Percentiles rank a stretch among this genome's conserved stretches.
Evolutionary conservation across 2,888 invertebrate species (phyloP).

Genomic region (Diarsia brunnea): DNA sequence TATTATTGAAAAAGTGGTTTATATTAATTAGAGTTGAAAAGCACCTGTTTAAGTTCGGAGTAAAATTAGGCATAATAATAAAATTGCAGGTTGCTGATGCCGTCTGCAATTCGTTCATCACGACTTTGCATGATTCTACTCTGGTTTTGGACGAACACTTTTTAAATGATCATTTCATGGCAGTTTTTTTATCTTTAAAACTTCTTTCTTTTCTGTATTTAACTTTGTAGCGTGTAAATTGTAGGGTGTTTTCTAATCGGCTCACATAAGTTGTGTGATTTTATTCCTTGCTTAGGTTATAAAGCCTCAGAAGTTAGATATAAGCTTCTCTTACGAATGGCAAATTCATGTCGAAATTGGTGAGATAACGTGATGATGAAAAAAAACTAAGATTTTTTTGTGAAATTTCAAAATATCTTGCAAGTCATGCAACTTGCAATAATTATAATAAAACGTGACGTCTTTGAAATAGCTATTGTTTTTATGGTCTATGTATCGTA

Average conservation of each 20-base stretch:
- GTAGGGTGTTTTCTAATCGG: background rate
- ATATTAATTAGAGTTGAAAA: constrained; percentile 54
- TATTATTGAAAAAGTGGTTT: constrained; percentile 51
- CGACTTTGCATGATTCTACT: constrained; percentile 71
- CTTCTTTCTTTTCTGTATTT: background rate
- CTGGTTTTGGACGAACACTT: constrained; percentile 56
- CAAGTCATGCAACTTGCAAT: constrained; percentile 16
- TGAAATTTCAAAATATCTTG: background rate
- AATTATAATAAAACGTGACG: background rate
- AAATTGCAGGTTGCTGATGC: constrained; percentile 69
- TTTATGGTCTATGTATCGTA: no score
- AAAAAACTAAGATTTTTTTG: background rate
- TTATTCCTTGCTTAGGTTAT: background rate
- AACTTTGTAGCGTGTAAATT: background rate
- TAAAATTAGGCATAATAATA: constrained; percentile 66
- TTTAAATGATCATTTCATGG: constrained; percentile 52
- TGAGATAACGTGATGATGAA: no score
- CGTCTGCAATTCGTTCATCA: constrained; percentile 70
- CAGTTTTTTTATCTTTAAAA: background rate
- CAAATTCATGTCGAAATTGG: no score
- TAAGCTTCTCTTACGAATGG: background rate
- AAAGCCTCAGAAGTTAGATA: background rate
- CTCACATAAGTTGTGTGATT: background rate
- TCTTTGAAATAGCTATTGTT: background rate
- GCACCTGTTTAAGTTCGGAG: constrained; percentile 57